Evolutionary conservation across 64 coral and sea anemone genomes (phyloP), one percentile per base, ranked within the genome.

Genomic region (Orbicella faveolata): DNA sequence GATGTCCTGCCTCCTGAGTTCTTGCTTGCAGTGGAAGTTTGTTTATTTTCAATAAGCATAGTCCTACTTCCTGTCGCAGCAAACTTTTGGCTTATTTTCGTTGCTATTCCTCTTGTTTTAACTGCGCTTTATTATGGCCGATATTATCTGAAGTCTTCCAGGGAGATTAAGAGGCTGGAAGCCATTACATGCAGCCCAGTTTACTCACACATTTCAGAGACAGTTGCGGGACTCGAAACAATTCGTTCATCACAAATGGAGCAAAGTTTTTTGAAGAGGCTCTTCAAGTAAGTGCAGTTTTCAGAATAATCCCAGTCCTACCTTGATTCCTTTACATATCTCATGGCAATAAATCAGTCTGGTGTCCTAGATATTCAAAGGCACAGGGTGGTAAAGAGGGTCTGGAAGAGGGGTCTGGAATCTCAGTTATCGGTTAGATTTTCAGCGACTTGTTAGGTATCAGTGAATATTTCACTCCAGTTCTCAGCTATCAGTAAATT

Each of bases 181-280:
- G 23, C 87, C 55, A 65, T 89, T 3, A 61, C 53, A 14, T 89
- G 87, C 39, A 89, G 87, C 65, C 87, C 87, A 52, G 55, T 89
- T 13, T 89, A 89, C 62, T 65, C 87, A 12, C 87, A 89, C 65
- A 65, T 89, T 63, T 61, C 87, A n/a, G 87, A 89, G 61, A 79
- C 75, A 8, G 64, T 89, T n/a, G 65, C 37, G 16, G 87, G 87
- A 14, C 75, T 89, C 23, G 87, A 61, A 61, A 76, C 66, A 19
- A 89, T 89, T 78, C 74, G 75, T 2, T 77, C 87, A 65, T 63
- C 87, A 17, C n/a, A 70, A 30, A 89, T 61, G 75, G 73, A 89
- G 34, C 76, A 63, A n/a, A 26, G 59, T 57, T 88, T 88, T 36
- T 21, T 74, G n/a, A 35, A 54, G 48, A 68, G 74, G 86, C 69